Base-by-base conservation (phyloP, 2,113 vertebrate genomes). In the Halcyon senegalensis region DNA sequence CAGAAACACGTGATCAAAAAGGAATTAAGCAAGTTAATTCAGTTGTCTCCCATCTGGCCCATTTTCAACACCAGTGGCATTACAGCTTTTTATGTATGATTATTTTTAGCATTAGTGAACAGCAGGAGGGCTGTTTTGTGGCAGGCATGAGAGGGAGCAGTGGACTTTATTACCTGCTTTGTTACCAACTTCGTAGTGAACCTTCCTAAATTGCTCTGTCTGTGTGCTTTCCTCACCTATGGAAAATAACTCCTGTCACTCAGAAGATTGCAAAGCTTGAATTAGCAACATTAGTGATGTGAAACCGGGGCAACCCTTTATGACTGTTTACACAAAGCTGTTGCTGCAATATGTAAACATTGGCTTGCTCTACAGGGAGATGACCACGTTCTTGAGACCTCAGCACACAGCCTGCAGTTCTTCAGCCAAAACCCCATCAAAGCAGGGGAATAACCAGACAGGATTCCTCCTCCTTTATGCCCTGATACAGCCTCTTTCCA, bases 51-150 rank as follows among this genome's bases (percentile, higher is more conserved):
- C 82, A 96, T 59, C 28, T 88, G 84, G 55, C 12, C 53, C 69
- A 58, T 94, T 92, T 96, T 35, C 78, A 69, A 62, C 87, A 75
- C 35, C 9, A 3, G 53, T 79, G 27, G 30, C 74, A 79, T 76
- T 76, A 56, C 58, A 79, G 53, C 33, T 94, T 87, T 51, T 69
- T 72, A 53, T 64, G 46, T 3, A 37, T 37, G 41, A 60, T 37
- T 89, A 93, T 93, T 94, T 96, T 95, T 90, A 96, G 90, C 67
- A 33, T 37, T 56, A 73, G 48, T 69, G 93, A 94, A 80, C 21
- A 88, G 87, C 66, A 73, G 78, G 8, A 76, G 46, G 51, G 58
- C 53, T 48, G 58, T 53, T 66, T 39, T 62, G 59, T 31, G 59
- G 75, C 85, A 92, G 48, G 84, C 7, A 2, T 37, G n/a, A 78